phyloP scores from a whole-genome alignment of 2,888 invertebrate species.

The Drosophila dives region DNA sequence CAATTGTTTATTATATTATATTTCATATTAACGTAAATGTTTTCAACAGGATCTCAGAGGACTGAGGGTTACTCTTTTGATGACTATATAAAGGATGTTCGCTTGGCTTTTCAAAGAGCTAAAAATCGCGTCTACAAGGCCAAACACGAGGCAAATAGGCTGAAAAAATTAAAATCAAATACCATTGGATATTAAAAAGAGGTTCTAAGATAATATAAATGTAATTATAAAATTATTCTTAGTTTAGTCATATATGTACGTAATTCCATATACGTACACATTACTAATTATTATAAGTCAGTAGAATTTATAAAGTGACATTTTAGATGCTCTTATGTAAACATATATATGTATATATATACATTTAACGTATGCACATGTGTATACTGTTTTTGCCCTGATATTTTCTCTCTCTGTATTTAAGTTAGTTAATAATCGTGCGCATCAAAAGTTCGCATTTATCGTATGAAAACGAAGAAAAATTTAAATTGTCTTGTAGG shows the following conservation, averaged over 20 bases:
- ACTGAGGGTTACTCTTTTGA: constrained; percentile 3
- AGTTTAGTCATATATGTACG: neutral
- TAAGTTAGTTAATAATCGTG: neutral
- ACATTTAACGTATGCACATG: neutral
- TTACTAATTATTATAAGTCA: neutral
- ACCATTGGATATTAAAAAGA: neutral
- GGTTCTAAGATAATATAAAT: neutral
- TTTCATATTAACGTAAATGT: neutral
- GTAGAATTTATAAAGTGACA: neutral
- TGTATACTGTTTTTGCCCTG: neutral
- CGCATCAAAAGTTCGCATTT: neutral
- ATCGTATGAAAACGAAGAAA: constrained; percentile 1
- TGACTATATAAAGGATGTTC: constrained; percentile 8
- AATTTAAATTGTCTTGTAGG: constrained; percentile 7
- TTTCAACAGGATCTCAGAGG: neutral
- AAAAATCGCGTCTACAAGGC: constrained; percentile 14
- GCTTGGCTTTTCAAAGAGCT: constrained; percentile 5
- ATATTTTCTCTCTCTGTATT: neutral
- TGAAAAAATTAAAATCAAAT: neutral
- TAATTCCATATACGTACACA: neutral
- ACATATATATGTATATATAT: neutral
- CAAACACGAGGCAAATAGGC: constrained; percentile 9
- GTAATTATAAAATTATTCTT: neutral
- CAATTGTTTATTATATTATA: neutral
- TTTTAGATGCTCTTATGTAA: neutral